Evolutionary conservation across 2,888 invertebrate genomes (phyloP).

Genomic region (Campoplex nolae): DNA sequence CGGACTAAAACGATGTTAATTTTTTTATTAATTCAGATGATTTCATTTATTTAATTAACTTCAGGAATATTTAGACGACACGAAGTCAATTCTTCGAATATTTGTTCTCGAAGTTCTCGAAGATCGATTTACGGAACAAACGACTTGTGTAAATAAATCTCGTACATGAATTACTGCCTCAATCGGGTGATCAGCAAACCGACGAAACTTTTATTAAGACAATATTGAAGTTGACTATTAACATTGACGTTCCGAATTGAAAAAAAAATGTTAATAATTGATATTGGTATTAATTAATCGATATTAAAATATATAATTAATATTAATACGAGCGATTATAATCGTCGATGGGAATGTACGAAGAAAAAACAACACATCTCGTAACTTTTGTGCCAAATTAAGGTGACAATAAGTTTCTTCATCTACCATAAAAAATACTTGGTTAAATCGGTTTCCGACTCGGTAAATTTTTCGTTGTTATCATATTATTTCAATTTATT

Average conservation of each 20-base stretch:
- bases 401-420: constrained; percentile 76
- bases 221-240: constrained; percentile 36
- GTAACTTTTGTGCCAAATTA: constrained; percentile 76
- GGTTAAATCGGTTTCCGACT: constrained; percentile 44
- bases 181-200: constrained; percentile 73
- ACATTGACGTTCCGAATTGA: constrained; percentile 31
- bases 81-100: not conserved
- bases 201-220: constrained; percentile 45
- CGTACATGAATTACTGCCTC: constrained; percentile 70
- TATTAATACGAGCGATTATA: constrained; percentile 33
- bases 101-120: constrained; percentile 17
- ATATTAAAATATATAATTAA: constrained; percentile 26
- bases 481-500: not conserved
- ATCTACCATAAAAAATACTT: constrained; percentile 61
- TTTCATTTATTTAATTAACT: not conserved
- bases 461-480: constrained; percentile 32
- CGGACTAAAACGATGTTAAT: not conserved
- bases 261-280: constrained; percentile 9
- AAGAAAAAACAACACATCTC: constrained; percentile 52
- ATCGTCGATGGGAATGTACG: constrained; percentile 40
- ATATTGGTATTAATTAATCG: constrained; percentile 25
- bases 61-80: not conserved
- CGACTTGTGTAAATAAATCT: constrained; percentile 33
- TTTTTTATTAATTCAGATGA: not conserved
- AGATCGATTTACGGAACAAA: constrained; percentile 27